Percentiles rank a stretch among this genome's conserved stretches.
phyloP scores from a whole-genome alignment of 2,888 invertebrate species.

The Amphipyra berbera region DNA sequence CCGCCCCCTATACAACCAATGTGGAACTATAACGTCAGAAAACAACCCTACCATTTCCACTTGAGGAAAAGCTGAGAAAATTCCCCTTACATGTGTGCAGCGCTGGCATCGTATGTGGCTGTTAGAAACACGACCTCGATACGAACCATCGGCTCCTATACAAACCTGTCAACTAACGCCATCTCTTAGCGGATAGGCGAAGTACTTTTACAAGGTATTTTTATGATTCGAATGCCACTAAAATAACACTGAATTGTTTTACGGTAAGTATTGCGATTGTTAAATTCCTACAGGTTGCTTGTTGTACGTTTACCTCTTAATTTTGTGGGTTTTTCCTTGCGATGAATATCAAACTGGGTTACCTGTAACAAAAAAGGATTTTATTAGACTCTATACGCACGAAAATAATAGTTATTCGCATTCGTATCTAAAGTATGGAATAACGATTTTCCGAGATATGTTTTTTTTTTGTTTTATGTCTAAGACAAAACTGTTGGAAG shows the following conservation, averaged over 20 bases:
- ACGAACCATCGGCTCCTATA: conserved; percentile 37
- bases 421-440: too few relatives aligned
- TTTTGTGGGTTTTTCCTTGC: conserved; percentile 52
- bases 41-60: conserved; percentile 74
- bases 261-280: conserved; percentile 61
- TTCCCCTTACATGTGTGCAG: conserved; percentile 71
- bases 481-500: not conserved
- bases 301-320: conserved; percentile 62
- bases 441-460: too few relatives aligned
- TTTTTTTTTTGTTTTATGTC: too few relatives aligned
- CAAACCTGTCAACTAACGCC: conserved; percentile 65
- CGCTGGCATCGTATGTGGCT: conserved; percentile 71
- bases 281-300: conserved; percentile 65
- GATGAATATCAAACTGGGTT: conserved; percentile 55
- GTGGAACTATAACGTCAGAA: conserved; percentile 79
- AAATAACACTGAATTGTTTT: conserved; percentile 64
- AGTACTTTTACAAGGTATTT: conserved; percentile 61
- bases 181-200: conserved; percentile 82
- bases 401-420: not conserved
- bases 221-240: conserved; percentile 58
- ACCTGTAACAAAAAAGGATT: conserved; percentile 73
- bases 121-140: conserved; percentile 34
- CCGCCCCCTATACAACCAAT: conserved; percentile 83
- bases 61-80: conserved; percentile 83
- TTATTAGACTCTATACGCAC: conserved; percentile 29